Evolutionary conservation across 2,888 invertebrate species (phyloP).

Genomic region (Norana najaformis): DNA sequence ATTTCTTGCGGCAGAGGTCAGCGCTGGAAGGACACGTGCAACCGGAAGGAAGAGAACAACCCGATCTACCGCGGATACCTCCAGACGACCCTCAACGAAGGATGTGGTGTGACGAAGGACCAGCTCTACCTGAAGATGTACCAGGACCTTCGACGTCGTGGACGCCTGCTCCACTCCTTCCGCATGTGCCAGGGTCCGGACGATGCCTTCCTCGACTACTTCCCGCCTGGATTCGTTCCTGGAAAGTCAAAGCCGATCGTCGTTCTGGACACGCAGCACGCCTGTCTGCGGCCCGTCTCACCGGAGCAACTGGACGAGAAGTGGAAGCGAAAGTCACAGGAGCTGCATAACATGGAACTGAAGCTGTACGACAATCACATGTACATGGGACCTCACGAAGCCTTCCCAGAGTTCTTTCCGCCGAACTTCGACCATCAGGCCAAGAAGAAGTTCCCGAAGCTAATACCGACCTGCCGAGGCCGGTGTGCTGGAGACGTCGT

Average conservation of each 20-base stretch:
- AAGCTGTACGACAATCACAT: background rate
- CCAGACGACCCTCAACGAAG: slow-evolving; percentile 24
- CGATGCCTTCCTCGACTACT: slow-evolving; percentile 29
- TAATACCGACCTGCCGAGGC: background rate
- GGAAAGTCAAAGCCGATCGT: slow-evolving; percentile 24
- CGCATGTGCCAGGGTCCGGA: slow-evolving; percentile 24
- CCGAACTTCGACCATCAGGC: slow-evolving; percentile 25
- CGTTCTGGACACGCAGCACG: background rate
- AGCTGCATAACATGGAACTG: background rate
- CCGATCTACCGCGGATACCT: slow-evolving; percentile 22
- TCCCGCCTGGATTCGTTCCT: slow-evolving; percentile 30
- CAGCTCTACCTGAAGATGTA: slow-evolving; percentile 31
- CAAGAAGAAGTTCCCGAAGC: slow-evolving; percentile 23
- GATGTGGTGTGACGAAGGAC: background rate
- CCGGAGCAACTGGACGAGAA: background rate
- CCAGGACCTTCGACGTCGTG: slow-evolving; percentile 29
- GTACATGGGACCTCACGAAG: slow-evolving; percentile 27
- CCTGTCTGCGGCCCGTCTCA: background rate
- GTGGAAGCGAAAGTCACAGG: slow-evolving; percentile 14
- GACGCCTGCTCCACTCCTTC: background rate
- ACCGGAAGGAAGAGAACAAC: slow-evolving; percentile 19
- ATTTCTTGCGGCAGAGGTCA: background rate
- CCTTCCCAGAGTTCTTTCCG: slow-evolving; percentile 30
- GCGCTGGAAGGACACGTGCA: background rate
- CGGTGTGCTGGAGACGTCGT: background rate